A percentile compares a stretch with the other conserved stretches of the same genome.
These are phyloP conservation scores for Poecilus cupreus DNA, from an alignment of 2,888 invertebrate genomes.

Conservation along the genomic window DNA sequence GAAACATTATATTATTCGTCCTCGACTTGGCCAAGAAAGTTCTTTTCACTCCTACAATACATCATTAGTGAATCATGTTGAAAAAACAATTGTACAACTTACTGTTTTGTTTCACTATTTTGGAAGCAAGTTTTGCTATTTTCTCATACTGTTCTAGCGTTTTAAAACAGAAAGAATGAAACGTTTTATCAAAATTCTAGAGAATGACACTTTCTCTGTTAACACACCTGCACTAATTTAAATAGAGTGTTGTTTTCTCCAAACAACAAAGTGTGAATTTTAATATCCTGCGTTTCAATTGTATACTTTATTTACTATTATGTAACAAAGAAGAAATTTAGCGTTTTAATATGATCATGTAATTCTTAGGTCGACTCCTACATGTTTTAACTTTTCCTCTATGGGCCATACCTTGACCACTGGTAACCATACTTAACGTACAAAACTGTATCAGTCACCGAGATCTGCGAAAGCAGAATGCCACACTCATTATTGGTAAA, in stretches of 20 bases:
- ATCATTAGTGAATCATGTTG: not conserved
- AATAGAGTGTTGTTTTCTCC: constrained; percentile 19
- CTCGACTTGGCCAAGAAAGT: constrained; percentile 13
- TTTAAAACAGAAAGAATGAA: not conserved
- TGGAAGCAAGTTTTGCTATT: not conserved
- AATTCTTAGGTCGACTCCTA: no score
- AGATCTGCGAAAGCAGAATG: no score
- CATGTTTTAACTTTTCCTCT: no score
- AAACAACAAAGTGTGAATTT: not conserved
- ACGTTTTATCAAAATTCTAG: not conserved
- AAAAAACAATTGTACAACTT: not conserved
- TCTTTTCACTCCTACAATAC: not conserved
- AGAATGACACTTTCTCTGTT: constrained; percentile 7
- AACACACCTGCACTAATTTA: not conserved
- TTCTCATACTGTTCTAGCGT: not conserved
- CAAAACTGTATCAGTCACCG: no score
- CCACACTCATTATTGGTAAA: no score
- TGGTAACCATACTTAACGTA: no score
- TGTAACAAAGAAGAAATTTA: no score
- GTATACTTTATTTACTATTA: no score
- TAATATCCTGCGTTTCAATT: not conserved
- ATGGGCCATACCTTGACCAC: no score
- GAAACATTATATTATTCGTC: constrained; percentile 5
- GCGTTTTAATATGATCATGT: no score
- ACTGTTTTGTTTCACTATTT: not conserved